A percentile compares a stretch with the other conserved stretches of the same genome.
These are phyloP conservation scores for Drosophila nigritarsus DNA, from an alignment of 2,888 invertebrate genomes.

Conservation along the genomic window DNA sequence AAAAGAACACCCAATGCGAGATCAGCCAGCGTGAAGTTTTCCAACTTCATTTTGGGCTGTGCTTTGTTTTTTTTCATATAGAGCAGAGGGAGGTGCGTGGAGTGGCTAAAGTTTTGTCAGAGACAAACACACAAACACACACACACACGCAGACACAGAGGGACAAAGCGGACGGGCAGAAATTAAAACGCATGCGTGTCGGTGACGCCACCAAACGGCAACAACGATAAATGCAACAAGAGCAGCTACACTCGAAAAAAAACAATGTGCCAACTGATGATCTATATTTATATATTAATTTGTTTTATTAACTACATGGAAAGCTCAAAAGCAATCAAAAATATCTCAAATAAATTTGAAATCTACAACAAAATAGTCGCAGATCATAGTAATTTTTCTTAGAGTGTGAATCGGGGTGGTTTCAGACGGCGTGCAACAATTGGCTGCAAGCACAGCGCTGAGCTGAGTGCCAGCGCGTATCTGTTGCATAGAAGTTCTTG, in stretches of 20 bases:
- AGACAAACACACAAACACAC: conserved; percentile 29
- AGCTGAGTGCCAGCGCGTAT: conserved; percentile 35
- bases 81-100: conserved; percentile 4
- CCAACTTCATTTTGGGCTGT: conserved; percentile 66
- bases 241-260: conserved; percentile 4
- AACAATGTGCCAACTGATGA: not conserved
- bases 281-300: not conserved
- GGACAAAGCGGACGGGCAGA: conserved; percentile 42
- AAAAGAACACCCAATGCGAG: conserved; percentile 66
- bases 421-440: conserved; percentile 62
- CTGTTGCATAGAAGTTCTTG: conserved; percentile 53
- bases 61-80: conserved; percentile 60
- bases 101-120: conserved; percentile 36
- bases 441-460: conserved; percentile 57
- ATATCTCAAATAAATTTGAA: not conserved
- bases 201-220: conserved; percentile 66
- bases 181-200: conserved; percentile 73
- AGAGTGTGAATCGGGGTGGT: conserved; percentile 10
- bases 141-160: not conserved
- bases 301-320: not conserved
- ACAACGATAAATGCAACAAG: conserved; percentile 21
- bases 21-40: conserved; percentile 65
- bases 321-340: not conserved
- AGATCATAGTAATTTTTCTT: not conserved
- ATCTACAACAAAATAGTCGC: not conserved